phyloP scores from a whole-genome alignment of 2,113 vertebrate species.

The Engraulis encrasicolus region DNA sequence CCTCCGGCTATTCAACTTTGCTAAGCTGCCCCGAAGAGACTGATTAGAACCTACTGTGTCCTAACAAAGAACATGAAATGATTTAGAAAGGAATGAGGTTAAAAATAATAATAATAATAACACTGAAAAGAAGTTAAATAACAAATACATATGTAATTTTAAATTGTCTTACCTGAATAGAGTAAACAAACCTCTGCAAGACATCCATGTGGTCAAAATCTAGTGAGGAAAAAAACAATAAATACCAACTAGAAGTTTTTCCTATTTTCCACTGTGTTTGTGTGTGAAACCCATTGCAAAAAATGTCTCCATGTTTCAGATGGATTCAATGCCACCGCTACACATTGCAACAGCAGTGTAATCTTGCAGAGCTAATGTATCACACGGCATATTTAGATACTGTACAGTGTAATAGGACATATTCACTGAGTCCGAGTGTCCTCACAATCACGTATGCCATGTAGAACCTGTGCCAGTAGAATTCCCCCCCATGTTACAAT shows the following conservation, averaged over 20 bases:
- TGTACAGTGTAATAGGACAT: too few relatives aligned
- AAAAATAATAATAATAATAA: too few relatives aligned
- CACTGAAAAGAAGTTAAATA: background rate
- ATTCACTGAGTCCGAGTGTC: too few relatives aligned
- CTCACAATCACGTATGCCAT: too few relatives aligned
- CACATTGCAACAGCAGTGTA: too few relatives aligned
- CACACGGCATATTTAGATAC: too few relatives aligned
- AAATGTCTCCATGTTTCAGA: background rate
- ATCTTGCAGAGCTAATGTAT: too few relatives aligned
- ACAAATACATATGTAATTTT: background rate
- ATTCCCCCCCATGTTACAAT: too few relatives aligned
- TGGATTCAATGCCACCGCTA: too few relatives aligned
- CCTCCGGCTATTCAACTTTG: conserved; percentile 64
- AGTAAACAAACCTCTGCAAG: conserved; percentile 67
- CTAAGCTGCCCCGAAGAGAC: conserved; percentile 73
- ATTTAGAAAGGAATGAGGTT: background rate
- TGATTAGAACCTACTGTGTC: conserved; percentile 64
- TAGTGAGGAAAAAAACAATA: conserved; percentile 67
- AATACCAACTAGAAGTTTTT: background rate
- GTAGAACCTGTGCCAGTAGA: too few relatives aligned
- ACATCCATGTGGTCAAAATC: conserved; percentile 79
- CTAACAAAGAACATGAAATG: conserved; percentile 49
- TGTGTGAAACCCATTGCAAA: background rate
- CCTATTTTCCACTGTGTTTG: background rate
- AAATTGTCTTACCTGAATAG: conserved; percentile 64